Evolutionary conservation across 2,113 vertebrate species (phyloP).

Genomic region (Grammomys dolichurus): DNA sequence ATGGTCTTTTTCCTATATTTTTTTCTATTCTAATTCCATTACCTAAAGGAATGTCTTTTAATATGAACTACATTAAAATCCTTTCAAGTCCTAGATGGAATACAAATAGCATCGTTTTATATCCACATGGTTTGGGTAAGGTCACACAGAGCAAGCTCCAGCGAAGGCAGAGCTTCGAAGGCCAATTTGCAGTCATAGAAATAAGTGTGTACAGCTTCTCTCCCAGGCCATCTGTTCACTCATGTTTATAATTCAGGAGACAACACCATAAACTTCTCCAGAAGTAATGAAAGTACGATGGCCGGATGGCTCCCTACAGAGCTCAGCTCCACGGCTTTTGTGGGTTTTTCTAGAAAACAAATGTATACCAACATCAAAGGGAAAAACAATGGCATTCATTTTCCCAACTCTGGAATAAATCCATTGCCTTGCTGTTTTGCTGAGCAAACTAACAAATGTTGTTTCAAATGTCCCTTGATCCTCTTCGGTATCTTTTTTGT

Average conservation of each 20-base stretch:
- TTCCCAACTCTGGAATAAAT: slow-evolving; percentile 47
- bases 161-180: not conserved
- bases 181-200: slow-evolving; percentile 23
- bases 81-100: slow-evolving; percentile 20
- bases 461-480: slow-evolving; percentile 35
- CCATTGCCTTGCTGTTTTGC: slow-evolving; percentile 37
- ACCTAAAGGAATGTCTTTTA: slow-evolving; percentile 15
- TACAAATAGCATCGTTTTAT: slow-evolving; percentile 24
- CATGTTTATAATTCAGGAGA: slow-evolving; percentile 27
- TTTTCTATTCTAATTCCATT: slow-evolving; percentile 10
- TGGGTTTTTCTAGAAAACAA: slow-evolving; percentile 52
- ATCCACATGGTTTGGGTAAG: not conserved
- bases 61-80: slow-evolving; percentile 30
- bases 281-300: slow-evolving; percentile 35
- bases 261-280: not conserved
- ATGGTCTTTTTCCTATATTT: not conserved
- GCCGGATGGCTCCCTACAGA: slow-evolving; percentile 8
- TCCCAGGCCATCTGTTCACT: not conserved
- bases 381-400: slow-evolving; percentile 8
- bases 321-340: not conserved
- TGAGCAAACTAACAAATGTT: slow-evolving; percentile 39
- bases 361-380: not conserved
- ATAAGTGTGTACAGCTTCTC: not conserved
- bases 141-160: not conserved
- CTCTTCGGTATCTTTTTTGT: not conserved